Conservation (phyloP, 2,888 invertebrate species). For the Leptinotarsa rubiginosa region DNA sequence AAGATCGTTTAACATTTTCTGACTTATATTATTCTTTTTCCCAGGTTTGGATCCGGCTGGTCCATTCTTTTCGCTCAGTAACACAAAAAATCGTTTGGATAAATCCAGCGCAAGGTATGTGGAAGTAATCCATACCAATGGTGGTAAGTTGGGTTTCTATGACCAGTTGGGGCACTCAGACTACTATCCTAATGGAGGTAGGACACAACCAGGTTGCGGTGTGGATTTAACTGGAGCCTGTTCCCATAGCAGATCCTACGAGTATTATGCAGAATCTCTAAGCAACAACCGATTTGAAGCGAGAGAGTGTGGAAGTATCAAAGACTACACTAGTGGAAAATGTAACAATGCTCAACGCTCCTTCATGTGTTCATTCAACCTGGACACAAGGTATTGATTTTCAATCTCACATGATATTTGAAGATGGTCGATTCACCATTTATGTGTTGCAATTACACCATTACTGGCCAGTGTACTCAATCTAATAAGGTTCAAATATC, state of each 20-base stretch:
- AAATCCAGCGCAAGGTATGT: slow-evolving; percentile 58
- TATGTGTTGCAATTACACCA: too few species aligned
- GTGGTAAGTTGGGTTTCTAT: slow-evolving; percentile 43
- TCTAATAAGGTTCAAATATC: too few species aligned
- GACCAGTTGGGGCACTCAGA: slow-evolving; percentile 58
- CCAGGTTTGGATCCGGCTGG: slow-evolving; percentile 61
- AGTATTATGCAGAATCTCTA: slow-evolving; percentile 66
- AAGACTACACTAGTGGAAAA: slow-evolving; percentile 22
- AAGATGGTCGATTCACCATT: too few species aligned
- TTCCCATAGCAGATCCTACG: slow-evolving; percentile 64
- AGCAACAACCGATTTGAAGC: slow-evolving; percentile 36
- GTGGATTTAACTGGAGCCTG: slow-evolving; percentile 59
- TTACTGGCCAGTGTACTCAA: too few species aligned
- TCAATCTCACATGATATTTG: too few species aligned
- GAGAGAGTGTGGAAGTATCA: slow-evolving; percentile 33
- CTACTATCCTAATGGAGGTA: slow-evolving; percentile 61
- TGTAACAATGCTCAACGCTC: slow-evolving; percentile 37
- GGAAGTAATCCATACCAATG: slow-evolving; percentile 60
- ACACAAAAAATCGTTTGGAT: slow-evolving; percentile 57
- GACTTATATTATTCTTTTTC: neutral
- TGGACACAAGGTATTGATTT: slow-evolving; percentile 32
- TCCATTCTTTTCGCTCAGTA: slow-evolving; percentile 52
- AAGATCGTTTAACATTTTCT: too few species aligned
- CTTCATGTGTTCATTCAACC: slow-evolving; percentile 45
- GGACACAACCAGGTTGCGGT: slow-evolving; percentile 58